phyloP scores from a whole-genome alignment of 2,797 vertebrate genomes.

The Saxicola maurus region DNA sequence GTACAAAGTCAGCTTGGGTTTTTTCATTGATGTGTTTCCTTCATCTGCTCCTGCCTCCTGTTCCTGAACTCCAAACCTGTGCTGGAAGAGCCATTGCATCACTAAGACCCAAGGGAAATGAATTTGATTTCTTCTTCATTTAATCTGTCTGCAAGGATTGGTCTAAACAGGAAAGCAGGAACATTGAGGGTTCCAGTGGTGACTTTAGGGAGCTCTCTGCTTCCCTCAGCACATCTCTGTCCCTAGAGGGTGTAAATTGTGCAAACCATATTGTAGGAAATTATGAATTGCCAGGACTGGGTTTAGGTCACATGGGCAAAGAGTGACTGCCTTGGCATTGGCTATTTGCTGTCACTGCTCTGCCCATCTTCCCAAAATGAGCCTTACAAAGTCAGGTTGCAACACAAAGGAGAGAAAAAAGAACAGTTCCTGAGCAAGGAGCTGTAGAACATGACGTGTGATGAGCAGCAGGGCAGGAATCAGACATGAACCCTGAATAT shows the following conservation, averaged over 20 bases:
- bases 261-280: not conserved
- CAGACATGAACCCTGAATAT: not conserved
- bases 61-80: not conserved
- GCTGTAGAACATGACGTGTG: not conserved
- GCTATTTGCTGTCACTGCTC: not conserved
- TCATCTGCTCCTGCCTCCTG: not conserved
- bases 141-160: not conserved
- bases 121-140: not conserved
- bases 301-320: not conserved
- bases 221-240: not conserved
- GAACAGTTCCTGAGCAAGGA: not conserved
- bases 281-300: not conserved
- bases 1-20: not conserved
- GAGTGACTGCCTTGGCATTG: not conserved
- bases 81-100: not conserved
- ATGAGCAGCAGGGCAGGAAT: not conserved
- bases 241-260: not conserved
- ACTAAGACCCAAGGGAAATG: not conserved
- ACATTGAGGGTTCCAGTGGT: not conserved
- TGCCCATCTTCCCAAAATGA: not conserved
- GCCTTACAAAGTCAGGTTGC: not conserved
- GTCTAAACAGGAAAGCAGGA: not conserved
- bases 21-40: not conserved
- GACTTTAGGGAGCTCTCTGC: not conserved
- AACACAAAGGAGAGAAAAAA: not conserved